phyloP scores from a whole-genome alignment of 2,797 vertebrate species.

The Crypturellus tataupa region DNA sequence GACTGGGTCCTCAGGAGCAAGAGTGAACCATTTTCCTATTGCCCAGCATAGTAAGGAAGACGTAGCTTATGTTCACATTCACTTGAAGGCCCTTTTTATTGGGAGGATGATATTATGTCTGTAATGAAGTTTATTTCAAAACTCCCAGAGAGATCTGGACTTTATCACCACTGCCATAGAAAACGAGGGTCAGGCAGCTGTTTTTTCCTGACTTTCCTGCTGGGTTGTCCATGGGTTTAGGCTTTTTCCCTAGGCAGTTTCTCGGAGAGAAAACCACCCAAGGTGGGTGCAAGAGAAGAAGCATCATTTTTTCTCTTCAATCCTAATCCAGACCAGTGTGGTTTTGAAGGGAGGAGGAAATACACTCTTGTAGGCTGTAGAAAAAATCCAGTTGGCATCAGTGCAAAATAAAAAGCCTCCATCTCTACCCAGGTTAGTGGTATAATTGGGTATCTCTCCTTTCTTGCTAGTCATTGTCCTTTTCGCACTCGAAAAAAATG shows the following conservation, averaged over 20 bases:
- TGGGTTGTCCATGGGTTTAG: neutral
- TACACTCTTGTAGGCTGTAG: neutral
- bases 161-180: neutral
- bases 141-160: too few relatives aligned
- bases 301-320: neutral
- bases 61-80: fast-evolving
- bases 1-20: neutral
- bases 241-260: neutral
- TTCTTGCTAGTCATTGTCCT: neutral
- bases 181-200: neutral
- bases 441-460: fast-evolving
- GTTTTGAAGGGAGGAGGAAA: neutral
- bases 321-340: fast-evolving
- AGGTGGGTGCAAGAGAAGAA: neutral
- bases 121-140: neutral
- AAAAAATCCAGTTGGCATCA: neutral
- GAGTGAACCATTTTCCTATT: neutral
- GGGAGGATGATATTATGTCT: neutral
- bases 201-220: neutral
- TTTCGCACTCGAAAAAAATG: neutral
- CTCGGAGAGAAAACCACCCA: neutral
- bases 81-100: fast-evolving
- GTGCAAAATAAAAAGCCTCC: too few relatives aligned
- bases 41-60: neutral
- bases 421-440: neutral